phyloP scores from a whole-genome alignment of 2,797 vertebrate species.

The Scarus forsteni region DNA sequence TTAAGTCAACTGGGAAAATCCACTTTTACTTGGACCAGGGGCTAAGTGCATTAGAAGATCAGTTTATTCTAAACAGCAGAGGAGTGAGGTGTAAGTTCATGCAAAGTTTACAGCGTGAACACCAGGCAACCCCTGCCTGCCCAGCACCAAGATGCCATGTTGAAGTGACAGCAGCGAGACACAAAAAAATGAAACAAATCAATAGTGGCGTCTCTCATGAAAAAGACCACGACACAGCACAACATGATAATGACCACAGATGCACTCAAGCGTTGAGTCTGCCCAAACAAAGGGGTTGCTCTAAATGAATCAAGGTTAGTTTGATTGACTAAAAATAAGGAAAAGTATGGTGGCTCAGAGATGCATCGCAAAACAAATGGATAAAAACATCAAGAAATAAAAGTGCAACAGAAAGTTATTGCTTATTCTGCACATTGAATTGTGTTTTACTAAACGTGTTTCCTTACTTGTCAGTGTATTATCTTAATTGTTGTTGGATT shows the following conservation, averaged over 20 bases:
- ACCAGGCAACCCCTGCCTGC: slow-evolving; percentile 59
- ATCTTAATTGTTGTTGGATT: too few species aligned
- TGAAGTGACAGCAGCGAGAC: slow-evolving; percentile 73
- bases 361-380: too few species aligned
- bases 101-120: slow-evolving; percentile 67
- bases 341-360: too few species aligned
- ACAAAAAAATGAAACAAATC: slow-evolving; percentile 71
- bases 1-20: slow-evolving; percentile 23
- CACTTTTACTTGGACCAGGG: slow-evolving; percentile 54
- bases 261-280: slow-evolving; percentile 68
- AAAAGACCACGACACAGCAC: slow-evolving; percentile 66
- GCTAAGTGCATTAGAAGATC: slow-evolving; percentile 49
- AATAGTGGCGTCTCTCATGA: slow-evolving; percentile 69
- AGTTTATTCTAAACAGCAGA: slow-evolving; percentile 23
- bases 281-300: slow-evolving; percentile 61
- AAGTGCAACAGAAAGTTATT: too few species aligned
- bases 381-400: too few species aligned
- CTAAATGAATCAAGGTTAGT: slow-evolving; percentile 68
- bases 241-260: slow-evolving; percentile 76
- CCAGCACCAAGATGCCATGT: slow-evolving; percentile 57
- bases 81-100: slow-evolving; percentile 63
- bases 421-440: too few species aligned
- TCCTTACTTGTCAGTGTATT: too few species aligned
- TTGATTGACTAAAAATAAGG: slow-evolving; percentile 73
- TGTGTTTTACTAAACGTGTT: too few species aligned